Base-by-base conservation (phyloP, 2,888 invertebrate genomes). In the Xanthorhoe spadicearia region DNA sequence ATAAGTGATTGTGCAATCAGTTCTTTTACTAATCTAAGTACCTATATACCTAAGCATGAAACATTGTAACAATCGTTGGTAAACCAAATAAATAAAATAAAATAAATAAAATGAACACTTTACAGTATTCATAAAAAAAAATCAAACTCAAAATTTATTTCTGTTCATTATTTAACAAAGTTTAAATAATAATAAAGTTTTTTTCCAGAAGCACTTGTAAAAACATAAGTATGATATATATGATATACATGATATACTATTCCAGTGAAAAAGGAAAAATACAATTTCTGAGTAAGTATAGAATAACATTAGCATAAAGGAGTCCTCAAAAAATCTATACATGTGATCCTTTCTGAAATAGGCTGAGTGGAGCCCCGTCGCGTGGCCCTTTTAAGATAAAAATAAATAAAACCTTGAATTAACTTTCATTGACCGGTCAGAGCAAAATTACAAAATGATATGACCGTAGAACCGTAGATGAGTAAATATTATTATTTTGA, bases 321-420 rank as follows among this genome's bases (percentile, higher is more conserved):
- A 48, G 17, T 13, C 43, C 28, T 18, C 48, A 32, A 18, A 60
- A 43, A 53, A 43, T 32, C 49, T 17, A 49, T 57, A 54, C 49
- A 19, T 49, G 7, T 13, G 23, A 55, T 61, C 55, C 61, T 49
- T 55, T 50, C 54, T 38, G 50, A 61, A 61, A 61, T 38, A 55
- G 61, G 38, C 15, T 23, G 23, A 55, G 23, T 15, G 17, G 46
- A 61, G 55, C 38, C 49, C 19, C n/a, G 28, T 4, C 2, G 13
- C 15, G 8, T 5, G 49, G 54, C 13, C 55, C 35, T 49, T 61
- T 55, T 55, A 54, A 19, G 18, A 49, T 49, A 54, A 7, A 61
- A 61, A 50, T 55, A 60, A 52, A 35, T n/a, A 46, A 49, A 38
- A 49, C 61, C 61, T 54, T 61, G 61, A 49, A 54, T 35, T 57